phyloP scores from a whole-genome alignment of 1,140 invertebrate species.

The Drosophila varians region DNA sequence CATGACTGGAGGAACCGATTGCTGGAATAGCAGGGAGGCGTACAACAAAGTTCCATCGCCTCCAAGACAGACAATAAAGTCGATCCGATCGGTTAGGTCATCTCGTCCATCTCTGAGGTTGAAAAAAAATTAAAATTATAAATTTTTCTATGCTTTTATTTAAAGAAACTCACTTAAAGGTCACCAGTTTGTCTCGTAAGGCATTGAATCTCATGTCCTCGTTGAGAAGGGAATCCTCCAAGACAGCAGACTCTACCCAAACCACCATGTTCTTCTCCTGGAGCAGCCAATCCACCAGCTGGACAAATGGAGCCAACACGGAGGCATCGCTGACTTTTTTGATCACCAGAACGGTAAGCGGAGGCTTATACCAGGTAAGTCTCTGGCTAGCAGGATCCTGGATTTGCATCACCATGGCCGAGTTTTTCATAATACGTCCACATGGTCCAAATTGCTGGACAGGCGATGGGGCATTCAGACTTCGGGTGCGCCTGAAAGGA shows the following conservation, averaged over 20 bases:
- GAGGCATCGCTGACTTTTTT: slow-evolving; percentile 97
- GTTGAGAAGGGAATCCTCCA: slow-evolving; percentile 91
- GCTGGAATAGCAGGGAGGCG: slow-evolving; percentile 96
- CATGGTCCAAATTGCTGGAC: slow-evolving; percentile 98
- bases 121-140: background rate
- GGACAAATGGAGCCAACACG: slow-evolving; percentile 94
- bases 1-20: slow-evolving; percentile 98
- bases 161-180: slow-evolving; percentile 87
- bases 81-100: slow-evolving; percentile 96
- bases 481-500: slow-evolving; percentile 94
- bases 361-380: slow-evolving; percentile 98
- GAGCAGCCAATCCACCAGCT: slow-evolving; percentile 97
- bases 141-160: too few relatives aligned
- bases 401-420: slow-evolving; percentile 98
- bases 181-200: slow-evolving; percentile 93
- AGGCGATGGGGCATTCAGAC: slow-evolving; percentile 96
- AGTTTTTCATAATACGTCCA: slow-evolving; percentile 97
- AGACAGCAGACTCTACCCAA: slow-evolving; percentile 94
- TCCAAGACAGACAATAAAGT: slow-evolving; percentile 97
- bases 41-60: slow-evolving; percentile 98
- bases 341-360: slow-evolving; percentile 96
- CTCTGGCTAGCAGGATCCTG: slow-evolving; percentile 98
- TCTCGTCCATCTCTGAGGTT: slow-evolving; percentile 91
- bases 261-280: slow-evolving; percentile 98
- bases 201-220: slow-evolving; percentile 89